Conservation (phyloP, 2,888 invertebrate genomes). For the Eueremaeus valkanovi region DNA sequence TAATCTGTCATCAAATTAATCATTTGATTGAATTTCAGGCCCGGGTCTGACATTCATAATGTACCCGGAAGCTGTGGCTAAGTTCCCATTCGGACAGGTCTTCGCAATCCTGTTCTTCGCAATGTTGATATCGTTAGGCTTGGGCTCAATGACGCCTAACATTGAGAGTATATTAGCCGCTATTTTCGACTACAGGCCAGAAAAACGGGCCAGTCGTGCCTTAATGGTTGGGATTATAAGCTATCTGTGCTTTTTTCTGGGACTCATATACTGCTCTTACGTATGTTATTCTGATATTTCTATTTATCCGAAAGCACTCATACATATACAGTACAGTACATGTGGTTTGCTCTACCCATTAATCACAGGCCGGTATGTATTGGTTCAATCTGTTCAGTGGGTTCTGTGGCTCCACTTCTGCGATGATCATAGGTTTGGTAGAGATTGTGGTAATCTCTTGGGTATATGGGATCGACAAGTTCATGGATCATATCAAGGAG, state of each 20-base stretch:
- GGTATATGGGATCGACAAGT: slow-evolving; percentile 61
- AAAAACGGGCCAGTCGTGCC: slow-evolving; percentile 45
- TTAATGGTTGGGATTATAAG: slow-evolving; percentile 53
- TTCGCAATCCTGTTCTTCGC: slow-evolving; percentile 78
- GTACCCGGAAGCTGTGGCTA: slow-evolving; percentile 73
- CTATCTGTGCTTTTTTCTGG: slow-evolving; percentile 63
- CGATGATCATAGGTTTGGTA: slow-evolving; percentile 65
- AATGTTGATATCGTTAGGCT: slow-evolving; percentile 68
- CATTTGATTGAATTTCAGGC: no score
- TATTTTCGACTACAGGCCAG: slow-evolving; percentile 56
- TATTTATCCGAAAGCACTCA: no score
- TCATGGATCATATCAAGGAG: slow-evolving; percentile 56
- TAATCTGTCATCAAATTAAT: no score
- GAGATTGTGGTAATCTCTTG: slow-evolving; percentile 66
- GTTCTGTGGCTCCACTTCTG: slow-evolving; percentile 73
- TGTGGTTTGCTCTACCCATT: no score
- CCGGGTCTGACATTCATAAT: slow-evolving; percentile 53
- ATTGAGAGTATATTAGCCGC: slow-evolving; percentile 58
- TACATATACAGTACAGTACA: no score
- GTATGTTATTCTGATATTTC: slow-evolving; percentile 32
- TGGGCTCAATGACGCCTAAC: slow-evolving; percentile 58
- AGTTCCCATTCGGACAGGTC: slow-evolving; percentile 70
- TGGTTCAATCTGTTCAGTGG: slow-evolving; percentile 69
- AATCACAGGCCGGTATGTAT: slow-evolving; percentile 67
- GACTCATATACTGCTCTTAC: slow-evolving; percentile 62